Evolutionary conservation across 2,113 vertebrate species (phyloP).

Genomic region (Archocentrus centrarchus): DNA sequence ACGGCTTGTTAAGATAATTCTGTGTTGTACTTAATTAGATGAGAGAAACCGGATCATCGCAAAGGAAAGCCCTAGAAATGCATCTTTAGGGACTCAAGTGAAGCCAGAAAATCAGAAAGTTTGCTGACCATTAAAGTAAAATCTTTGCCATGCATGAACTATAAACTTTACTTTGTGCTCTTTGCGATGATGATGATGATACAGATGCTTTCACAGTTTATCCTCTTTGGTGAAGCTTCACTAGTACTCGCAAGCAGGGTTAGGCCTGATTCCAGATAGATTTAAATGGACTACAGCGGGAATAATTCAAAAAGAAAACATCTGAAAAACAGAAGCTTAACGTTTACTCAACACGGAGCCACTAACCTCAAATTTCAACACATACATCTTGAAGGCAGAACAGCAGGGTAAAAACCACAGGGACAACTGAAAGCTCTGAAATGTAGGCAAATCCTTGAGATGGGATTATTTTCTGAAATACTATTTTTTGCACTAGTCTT

Average conservation of each 20-base stretch:
- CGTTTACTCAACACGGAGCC: neutral
- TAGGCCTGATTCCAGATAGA: neutral
- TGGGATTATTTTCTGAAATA: neutral
- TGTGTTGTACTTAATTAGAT: conserved; percentile 48
- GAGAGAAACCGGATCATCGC: conserved; percentile 12
- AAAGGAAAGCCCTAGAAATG: neutral
- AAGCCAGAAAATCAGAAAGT: conserved; percentile 10
- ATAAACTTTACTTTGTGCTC: neutral
- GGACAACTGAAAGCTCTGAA: neutral
- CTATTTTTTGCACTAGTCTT: neutral
- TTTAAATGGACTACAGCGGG: neutral
- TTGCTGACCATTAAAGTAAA: conserved; percentile 6
- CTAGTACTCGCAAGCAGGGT: neutral
- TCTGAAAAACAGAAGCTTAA: neutral
- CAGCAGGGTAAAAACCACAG: neutral
- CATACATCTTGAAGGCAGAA: neutral
- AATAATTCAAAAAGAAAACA: neutral
- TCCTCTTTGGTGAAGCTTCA: neutral
- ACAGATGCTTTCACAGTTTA: neutral
- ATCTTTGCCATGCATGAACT: neutral
- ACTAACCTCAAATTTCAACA: neutral
- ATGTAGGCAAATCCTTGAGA: neutral
- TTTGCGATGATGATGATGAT: neutral
- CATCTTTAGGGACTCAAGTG: neutral
- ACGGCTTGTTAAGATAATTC: conserved; percentile 29